Base-by-base conservation (phyloP, 2,888 invertebrate genomes). In the Blastobasis lacticolella region DNA sequence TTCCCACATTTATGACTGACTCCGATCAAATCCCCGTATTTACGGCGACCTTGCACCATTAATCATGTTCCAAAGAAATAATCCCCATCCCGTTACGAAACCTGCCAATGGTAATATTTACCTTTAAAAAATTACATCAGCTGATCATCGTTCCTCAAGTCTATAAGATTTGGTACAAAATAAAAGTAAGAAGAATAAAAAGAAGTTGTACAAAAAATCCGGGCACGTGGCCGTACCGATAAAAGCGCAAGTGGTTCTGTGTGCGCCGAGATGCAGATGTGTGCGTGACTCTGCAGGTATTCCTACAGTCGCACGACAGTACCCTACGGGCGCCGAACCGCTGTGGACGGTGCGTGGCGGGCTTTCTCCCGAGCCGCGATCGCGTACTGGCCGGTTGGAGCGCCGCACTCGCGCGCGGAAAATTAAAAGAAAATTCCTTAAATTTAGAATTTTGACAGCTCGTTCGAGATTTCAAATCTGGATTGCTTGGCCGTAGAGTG, bases 241-340 rank as follows among this genome's bases (percentile, higher is more conserved):
- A 75, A 79, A 77, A 78, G 81, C 79, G 73, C 78, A 77, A 80
- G 76, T 74, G 57, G 51, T 58, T 65, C 63, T 69, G 71, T 73
- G 77, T 71, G 78, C 69, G 74, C 23, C 66, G 52, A 53, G 63
- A 43, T 75, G 74, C 73, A 71, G 65, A 68, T 71, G 85, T 86
- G 84, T 83, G 86, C 72, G 84, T 81, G 73, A 54, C 81, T 77
- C 69, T 87, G 87, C 87, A 87, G 87, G 87, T 87, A 86, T 80
- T 58, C 44, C 66, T 58, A 64, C 66, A 23, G 10, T 67, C 64
- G 67, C 67, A 72, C 68, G 71, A 77, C 79, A 87, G 86, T 87
- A 76, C 75, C 75, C 78, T 77, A 78, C 73, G 78, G 76, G 74
- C 78, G 65, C 62, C 65, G 74, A 61, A 55, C 54, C 54, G 54